Conservation (phyloP, 1,140 invertebrate species). For the Bemisia tabaci region DNA sequence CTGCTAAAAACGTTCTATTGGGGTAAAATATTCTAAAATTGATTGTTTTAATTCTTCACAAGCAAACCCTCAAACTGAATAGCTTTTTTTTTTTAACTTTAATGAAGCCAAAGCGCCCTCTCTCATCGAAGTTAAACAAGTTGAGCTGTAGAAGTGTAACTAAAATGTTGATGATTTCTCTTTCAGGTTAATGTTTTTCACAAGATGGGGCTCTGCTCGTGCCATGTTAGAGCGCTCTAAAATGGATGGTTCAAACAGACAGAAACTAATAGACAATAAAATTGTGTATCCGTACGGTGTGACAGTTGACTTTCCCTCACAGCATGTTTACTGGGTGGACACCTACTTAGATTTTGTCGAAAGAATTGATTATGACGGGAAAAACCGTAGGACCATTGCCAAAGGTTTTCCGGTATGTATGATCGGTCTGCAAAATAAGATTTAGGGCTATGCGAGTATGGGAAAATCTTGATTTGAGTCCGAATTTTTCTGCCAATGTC, state of each 20-base stretch:
- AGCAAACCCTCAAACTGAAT: too few species aligned
- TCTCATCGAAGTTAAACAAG: too few species aligned
- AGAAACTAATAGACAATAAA: slow-evolving; percentile 39
- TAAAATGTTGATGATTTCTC: too few species aligned
- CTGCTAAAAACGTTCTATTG: too few species aligned
- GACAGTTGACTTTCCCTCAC: slow-evolving; percentile 52
- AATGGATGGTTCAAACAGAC: slow-evolving; percentile 43
- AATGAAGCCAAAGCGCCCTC: too few species aligned
- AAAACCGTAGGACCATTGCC: slow-evolving; percentile 45
- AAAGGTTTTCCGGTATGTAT: slow-evolving; percentile 38
- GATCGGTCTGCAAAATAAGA: not conserved
- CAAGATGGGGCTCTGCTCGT: slow-evolving; percentile 49
- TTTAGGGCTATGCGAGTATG: not conserved
- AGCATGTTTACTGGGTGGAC: slow-evolving; percentile 66
- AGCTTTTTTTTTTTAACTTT: too few species aligned
- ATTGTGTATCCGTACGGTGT: slow-evolving; percentile 60
- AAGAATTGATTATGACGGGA: slow-evolving; percentile 52
- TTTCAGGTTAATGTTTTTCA: slow-evolving; percentile 55
- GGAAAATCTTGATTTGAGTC: not conserved
- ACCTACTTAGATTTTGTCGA: slow-evolving; percentile 60
- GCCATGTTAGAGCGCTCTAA: slow-evolving; percentile 45
- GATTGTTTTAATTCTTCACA: too few species aligned
- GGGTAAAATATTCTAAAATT: too few species aligned
- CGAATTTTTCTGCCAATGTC: not conserved
- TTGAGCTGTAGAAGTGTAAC: too few species aligned